Base-by-base conservation (phyloP, 2,113 vertebrate genomes). In the Oryzias woworae region DNA sequence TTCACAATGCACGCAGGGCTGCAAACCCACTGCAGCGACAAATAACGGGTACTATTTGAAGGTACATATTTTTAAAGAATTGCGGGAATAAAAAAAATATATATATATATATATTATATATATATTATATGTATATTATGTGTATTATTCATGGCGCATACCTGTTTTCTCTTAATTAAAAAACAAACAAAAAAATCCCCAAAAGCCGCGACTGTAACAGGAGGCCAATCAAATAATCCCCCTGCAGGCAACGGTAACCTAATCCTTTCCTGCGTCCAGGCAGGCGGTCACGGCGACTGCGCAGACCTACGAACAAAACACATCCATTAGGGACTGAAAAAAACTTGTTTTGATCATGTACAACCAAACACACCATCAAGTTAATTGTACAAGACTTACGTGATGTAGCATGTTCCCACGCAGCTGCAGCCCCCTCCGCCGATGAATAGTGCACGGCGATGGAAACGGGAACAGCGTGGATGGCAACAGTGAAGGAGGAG, bases 151-250 rank as follows among this genome's bases (percentile, higher is more conserved):
- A 16, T 61, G 47, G 17, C 18, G 16, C n/a, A n/a, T 47, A 18
- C n/a, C n/a, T 18, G 47, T 10, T 8, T 41, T 69, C 57, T 59
- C 63, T 58, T 75, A 75, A 78, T 71, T 80, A 65, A 20, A 53
- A 62, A 75, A 69, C 24, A 20, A 20, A 20, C 20, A 36, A 10
- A 36, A 36, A 36, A 70, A 78, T 78, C 75, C 55, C 59, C 51
- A 63, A 65, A 53, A 71, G 62, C 51, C 44, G 73, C 70, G 59
- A 71, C 69, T 60, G 76, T 64, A 76, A 79, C 71, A 87, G 53
- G 76, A 86, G 80, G 81, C 83, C 81, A 85, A 89, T 85, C 77
- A 83, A 90, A 88, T 84, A 89, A 90, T 90, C 89, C 87, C 12
- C 80, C 60, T 36, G 45, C 73, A 57, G 62, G 73, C 59, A 87